Base-by-base conservation (phyloP, 2,888 invertebrate species). In the Quadroppia sp. region DNA sequence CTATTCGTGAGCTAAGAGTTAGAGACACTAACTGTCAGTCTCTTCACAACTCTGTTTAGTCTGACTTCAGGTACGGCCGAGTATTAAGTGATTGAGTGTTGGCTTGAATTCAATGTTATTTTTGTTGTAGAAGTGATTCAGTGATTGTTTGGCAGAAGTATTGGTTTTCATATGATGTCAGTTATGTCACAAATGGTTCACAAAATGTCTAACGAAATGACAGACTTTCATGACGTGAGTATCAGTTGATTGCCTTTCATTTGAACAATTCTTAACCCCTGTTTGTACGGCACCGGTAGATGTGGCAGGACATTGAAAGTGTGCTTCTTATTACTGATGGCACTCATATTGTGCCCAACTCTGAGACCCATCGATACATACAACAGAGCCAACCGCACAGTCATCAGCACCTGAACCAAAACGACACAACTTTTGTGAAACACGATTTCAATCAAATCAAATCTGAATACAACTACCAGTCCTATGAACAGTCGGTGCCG, bases 271-370 rank as follows among this genome's bases (percentile, higher is more conserved):
- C n/a, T 2, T 6, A 17, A 50, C 11, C 28, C 28, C 20, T 56
- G 20, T 75, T 75, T 75, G 50, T 81, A n/a, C n/a, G n/a, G n/a
- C n/a, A n/a, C n/a, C n/a, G 80, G 56, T 81, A 84, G 82, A 83
- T 84, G 83, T 84, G 84, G 84, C 83, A 83, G 78, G 84, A 83
- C 79, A 83, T 84, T 75, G 84, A 84, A 79, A 83, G 83, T 78
- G 82, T 83, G 36, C 80, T 84, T 59, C 79, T 83, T 77, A 82
- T 82, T 15, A 83, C 83, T 36, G 64, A 64, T 15, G 32, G 64
- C 64, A 13, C 36, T 1, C 64, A 64, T 36, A n/a, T n/a, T 36
- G 64, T n/a, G n/a, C 64, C 32, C 32, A 64, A 30, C 17, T 32
- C 64, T 36, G 64, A 64, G 9, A 64, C 64, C 1, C 64, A 64